Percentiles rank a stretch among this genome's conserved stretches.
Conservation (phyloP, 2,113 vertebrate genomes). For the Myotis davidii region DNA sequence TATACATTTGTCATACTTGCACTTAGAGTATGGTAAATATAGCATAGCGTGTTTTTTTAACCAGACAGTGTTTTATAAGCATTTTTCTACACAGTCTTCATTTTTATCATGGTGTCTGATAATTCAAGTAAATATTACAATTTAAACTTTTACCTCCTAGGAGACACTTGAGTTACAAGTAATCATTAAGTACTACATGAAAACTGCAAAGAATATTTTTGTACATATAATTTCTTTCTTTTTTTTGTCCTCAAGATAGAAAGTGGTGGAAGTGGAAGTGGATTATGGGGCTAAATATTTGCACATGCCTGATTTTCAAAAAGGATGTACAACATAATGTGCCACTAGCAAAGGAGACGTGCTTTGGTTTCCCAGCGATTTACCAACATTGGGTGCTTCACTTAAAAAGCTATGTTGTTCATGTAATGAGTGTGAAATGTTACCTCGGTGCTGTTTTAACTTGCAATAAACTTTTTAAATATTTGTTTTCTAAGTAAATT, state of each 20-base stretch:
- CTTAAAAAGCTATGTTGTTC: neutral
- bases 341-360: neutral
- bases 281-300: neutral
- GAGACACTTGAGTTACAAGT: neutral
- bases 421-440: neutral
- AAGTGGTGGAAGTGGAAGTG: neutral
- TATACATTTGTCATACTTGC: neutral
- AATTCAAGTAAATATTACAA: neutral
- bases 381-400: neutral
- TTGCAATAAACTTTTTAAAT: neutral
- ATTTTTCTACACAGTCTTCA: neutral
- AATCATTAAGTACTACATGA: neutral
- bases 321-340: neutral
- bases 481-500: neutral
- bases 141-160: neutral
- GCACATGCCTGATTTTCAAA: slow-evolving; percentile 13
- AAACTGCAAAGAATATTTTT: neutral
- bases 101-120: neutral
- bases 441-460: neutral
- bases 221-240: neutral
- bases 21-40: neutral
- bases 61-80: neutral
- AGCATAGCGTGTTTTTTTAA: neutral
- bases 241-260: neutral
- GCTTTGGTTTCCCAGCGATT: neutral